Conservation (phyloP, 1,140 invertebrate species). For the Anastrepha ludens region DNA sequence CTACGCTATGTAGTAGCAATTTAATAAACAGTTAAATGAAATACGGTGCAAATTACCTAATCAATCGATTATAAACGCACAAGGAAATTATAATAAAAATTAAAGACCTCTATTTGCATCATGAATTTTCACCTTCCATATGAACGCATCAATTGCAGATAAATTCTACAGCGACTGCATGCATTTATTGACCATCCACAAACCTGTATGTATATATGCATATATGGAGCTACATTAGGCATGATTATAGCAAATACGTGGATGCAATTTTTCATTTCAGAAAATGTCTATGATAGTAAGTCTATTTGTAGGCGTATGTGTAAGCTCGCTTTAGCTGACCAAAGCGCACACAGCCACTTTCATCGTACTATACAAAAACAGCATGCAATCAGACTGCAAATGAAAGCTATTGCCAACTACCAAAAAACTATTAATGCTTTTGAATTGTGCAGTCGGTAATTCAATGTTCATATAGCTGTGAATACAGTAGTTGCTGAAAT, state of each 20-base stretch:
- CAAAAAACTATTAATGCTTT: constrained; percentile 18
- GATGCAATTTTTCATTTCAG: not conserved
- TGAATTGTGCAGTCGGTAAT: not conserved
- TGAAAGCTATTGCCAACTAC: not conserved
- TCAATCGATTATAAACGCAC: not conserved
- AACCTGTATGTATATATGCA: no score
- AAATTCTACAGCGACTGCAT: not conserved
- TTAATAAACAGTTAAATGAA: not conserved
- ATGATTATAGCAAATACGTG: not conserved
- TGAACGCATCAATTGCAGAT: not conserved
- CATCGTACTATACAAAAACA: no score
- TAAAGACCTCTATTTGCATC: not conserved
- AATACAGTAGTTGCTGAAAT: not conserved
- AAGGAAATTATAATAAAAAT: not conserved
- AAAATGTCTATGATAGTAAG: no score
- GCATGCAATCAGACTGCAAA: not conserved
- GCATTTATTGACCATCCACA: not conserved
- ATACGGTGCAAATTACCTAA: not conserved
- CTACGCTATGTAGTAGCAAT: not conserved
- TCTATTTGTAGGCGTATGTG: not conserved
- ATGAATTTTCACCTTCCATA: not conserved
- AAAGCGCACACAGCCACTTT: no score
- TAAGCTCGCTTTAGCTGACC: not conserved
- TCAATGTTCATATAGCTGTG: not conserved
- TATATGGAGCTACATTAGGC: no score